Conservation (phyloP, 2,888 invertebrate species). For the Agrotis segetum region DNA sequence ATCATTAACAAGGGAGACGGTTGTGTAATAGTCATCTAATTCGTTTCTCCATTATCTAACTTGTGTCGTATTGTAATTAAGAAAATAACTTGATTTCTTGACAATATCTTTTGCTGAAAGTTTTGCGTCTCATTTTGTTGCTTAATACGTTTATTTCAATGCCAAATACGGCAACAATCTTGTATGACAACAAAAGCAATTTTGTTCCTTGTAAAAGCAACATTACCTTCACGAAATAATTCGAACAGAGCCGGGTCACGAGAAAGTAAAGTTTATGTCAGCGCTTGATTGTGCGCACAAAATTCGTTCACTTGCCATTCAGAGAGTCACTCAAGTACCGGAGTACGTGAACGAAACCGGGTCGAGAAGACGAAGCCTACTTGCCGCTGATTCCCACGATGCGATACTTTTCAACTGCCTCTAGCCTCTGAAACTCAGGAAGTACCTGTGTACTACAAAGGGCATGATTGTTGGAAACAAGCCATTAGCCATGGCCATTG, state of each 20-base stretch:
- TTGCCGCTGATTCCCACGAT: constrained; percentile 60
- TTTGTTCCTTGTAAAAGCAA: constrained; percentile 23
- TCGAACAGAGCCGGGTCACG: constrained; percentile 66
- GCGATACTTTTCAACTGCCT: constrained; percentile 50
- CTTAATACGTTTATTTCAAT: not conserved
- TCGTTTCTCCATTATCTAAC: not conserved
- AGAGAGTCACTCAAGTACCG: constrained; percentile 65
- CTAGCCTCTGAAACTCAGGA: constrained; percentile 31
- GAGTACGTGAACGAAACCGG: constrained; percentile 80
- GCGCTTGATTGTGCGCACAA: constrained; percentile 69
- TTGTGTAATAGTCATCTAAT: not conserved
- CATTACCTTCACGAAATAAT: constrained; percentile 41
- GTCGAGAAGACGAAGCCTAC: constrained; percentile 76
- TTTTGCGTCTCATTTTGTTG: not conserved
- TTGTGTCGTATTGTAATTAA: not conserved
- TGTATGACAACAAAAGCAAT: constrained; percentile 17
- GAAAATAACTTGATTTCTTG: not conserved
- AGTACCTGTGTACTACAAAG: constrained; percentile 35
- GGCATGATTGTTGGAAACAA: constrained; percentile 4
- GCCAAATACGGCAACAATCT: not conserved
- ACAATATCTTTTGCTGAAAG: not conserved
- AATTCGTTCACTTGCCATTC: constrained; percentile 79
- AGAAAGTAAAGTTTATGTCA: constrained; percentile 77
- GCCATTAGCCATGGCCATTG: not conserved
- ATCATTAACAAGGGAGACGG: not conserved